Base-by-base conservation (phyloP, 2,888 invertebrate species). In the Platycheirus rosarum region DNA sequence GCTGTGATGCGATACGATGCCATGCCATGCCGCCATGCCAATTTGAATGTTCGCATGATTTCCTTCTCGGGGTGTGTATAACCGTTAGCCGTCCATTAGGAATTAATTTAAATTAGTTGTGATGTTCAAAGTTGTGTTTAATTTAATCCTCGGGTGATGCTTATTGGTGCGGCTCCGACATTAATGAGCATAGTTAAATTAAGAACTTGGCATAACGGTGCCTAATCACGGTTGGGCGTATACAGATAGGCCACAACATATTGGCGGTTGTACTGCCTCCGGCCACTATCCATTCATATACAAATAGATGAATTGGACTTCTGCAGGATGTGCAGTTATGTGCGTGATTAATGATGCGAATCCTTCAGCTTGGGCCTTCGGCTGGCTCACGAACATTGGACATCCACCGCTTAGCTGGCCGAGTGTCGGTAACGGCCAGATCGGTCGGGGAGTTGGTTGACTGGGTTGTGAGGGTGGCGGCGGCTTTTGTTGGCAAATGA, bases 21-120 rank as follows among this genome's bases (percentile, higher is more conserved):
- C n/a, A n/a, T n/a, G n/a, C n/a, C n/a, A n/a, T n/a, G n/a, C n/a
- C n/a, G n/a, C n/a, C n/a, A n/a, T 51, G 80, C 76, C 75, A 76
- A 80, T 76, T 80, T 75, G 65, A 80, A 66, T 40, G 75, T 53
- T 66, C 76, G 76, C 70, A 49, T 71, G 69, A 80, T 80, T 80
- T 70, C 70, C 60, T 80, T 75, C 76, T 42, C 60, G 53, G 65
- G 70, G 70, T 70, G 75, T 70, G 75, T 69, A 62, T 82, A 73
- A 77, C 71, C 71, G 76, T 77, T 82, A 82, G 82, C 68, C 77
- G 77, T 80, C 76, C 76, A 76, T 80, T 80, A 80, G 75, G 80
- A 82, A 82, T 82, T 82, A 82, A 82, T 82, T 82, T 77, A 77
- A 82, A 82, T 82, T 82, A 82, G 82, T 77, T 82, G 82, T 63